phyloP scores from a whole-genome alignment of 2,113 vertebrate species.

The Donacobius atricapilla region DNA sequence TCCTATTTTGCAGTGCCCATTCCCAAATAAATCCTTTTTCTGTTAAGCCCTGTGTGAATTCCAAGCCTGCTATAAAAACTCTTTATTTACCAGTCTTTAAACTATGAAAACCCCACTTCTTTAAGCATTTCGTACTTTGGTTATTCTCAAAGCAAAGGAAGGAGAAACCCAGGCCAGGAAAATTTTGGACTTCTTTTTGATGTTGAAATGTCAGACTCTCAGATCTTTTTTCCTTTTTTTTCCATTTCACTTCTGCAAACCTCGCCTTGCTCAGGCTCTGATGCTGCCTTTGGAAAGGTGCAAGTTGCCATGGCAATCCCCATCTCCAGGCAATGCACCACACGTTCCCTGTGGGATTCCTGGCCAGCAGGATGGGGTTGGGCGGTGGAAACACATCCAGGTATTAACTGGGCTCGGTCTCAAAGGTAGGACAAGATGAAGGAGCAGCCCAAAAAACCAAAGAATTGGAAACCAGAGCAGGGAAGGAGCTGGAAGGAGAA shows the following conservation, averaged over 20 bases:
- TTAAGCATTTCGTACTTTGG: neutral
- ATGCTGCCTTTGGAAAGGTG: neutral
- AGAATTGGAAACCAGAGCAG: neutral
- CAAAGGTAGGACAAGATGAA: neutral
- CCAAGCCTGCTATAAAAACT: neutral
- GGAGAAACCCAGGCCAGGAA: neutral
- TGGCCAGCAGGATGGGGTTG: neutral
- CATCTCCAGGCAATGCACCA: conserved; percentile 1
- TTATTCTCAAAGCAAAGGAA: neutral
- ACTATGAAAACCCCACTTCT: neutral
- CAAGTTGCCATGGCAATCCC: conserved; percentile 42
- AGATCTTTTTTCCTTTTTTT: neutral
- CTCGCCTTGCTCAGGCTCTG: neutral
- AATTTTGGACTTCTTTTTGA: neutral
- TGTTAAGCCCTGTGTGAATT: neutral
- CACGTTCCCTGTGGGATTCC: neutral
- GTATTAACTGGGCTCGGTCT: neutral
- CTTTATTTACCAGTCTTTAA: neutral
- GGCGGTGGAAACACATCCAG: neutral
- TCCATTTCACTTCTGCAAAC: neutral
- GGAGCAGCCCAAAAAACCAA: neutral
- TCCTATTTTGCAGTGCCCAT: neutral
- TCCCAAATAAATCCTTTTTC: neutral
- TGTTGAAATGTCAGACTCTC: neutral
- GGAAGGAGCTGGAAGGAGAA: neutral